Percentiles rank a stretch among this genome's conserved stretches.
Conservation (phyloP, 2,888 invertebrate genomes). For the Cheilosia urbana region DNA sequence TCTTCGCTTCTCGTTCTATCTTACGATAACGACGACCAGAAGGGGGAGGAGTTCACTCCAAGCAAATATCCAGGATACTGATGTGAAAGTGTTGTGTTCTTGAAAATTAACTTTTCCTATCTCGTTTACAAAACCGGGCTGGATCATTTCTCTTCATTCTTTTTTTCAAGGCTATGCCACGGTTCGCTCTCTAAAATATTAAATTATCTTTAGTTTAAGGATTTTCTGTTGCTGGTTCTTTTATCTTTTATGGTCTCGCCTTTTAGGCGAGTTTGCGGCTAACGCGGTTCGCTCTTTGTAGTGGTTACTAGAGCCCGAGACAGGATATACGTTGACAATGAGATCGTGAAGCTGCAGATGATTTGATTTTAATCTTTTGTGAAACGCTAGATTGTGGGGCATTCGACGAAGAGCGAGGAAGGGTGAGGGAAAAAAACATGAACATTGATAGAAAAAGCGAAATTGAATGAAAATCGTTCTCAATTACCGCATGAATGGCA, state of each 20-base stretch:
- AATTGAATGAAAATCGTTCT: slow-evolving; percentile 53
- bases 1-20: not conserved
- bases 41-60: slow-evolving; percentile 32
- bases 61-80: slow-evolving; percentile 59
- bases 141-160: not conserved
- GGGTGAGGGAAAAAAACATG: not conserved
- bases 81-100: slow-evolving; percentile 33
- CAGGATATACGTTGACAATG: slow-evolving; percentile 31
- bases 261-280: slow-evolving; percentile 11
- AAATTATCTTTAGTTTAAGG: slow-evolving; percentile 38
- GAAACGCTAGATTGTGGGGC: not conserved
- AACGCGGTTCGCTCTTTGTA: slow-evolving; percentile 13
- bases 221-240: slow-evolving; percentile 1
- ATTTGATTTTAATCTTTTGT: slow-evolving; percentile 45
- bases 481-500: slow-evolving; percentile 43
- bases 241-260: slow-evolving; percentile 8
- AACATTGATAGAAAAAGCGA: slow-evolving; percentile 32
- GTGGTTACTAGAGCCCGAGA: not conserved
- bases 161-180: not conserved
- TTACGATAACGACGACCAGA: slow-evolving; percentile 5
- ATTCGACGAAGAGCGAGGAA: not conserved
- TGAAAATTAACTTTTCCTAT: slow-evolving; percentile 20
- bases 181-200: slow-evolving; percentile 2
- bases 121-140: not conserved
- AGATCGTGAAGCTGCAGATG: slow-evolving; percentile 50